Base-by-base conservation (phyloP, 2,113 vertebrate genomes). In the Acanthisitta chloris region DNA sequence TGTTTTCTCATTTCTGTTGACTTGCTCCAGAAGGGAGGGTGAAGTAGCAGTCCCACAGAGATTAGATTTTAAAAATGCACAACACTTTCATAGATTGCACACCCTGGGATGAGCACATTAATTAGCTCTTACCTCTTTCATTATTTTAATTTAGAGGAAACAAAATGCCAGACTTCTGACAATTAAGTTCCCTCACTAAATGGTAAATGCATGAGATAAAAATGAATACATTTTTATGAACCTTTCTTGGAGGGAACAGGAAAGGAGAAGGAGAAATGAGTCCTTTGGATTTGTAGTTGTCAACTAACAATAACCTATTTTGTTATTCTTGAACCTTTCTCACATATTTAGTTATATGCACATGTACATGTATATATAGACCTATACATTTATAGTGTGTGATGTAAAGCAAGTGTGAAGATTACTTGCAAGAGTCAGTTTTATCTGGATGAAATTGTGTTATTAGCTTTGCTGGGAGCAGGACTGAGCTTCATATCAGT, bases 1-100 rank as follows among this genome's bases (percentile, higher is more conserved):
- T 94, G 51, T 84, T 94, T 96, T 95, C 26, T 93, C 38, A 90
- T 90, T 96, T 95, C 81, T 88, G 79, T 94, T 90, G 55, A 71
- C 46, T 87, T 54, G 48, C 49, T 76, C 65, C 69, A 81, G 82
- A 87, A 76, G 23, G 65, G 57, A 51, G 42, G 43, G 49, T 61
- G 83, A 64, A 88, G 29, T 74, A 88, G 55, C 49, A 92, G 48
- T 57, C 59, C 79, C 72, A 73, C 23, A 84, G 81, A 80, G 82
- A 90, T 94, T 38, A 80, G 36, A 90, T 76, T 91, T 86, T 86
- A 55, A 34, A 92, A 94, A 83, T 66, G 62, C 52, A 64, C 45
- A 86, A 25, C 25, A 58, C 26, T 88, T 94, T 80, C 72, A 71
- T 65, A 81, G 62, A 84, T 74, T 69, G 40, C 34, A 58, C 42